Conservation (phyloP, 2,797 vertebrate genomes). For the Chaetodon trifasciatus region DNA sequence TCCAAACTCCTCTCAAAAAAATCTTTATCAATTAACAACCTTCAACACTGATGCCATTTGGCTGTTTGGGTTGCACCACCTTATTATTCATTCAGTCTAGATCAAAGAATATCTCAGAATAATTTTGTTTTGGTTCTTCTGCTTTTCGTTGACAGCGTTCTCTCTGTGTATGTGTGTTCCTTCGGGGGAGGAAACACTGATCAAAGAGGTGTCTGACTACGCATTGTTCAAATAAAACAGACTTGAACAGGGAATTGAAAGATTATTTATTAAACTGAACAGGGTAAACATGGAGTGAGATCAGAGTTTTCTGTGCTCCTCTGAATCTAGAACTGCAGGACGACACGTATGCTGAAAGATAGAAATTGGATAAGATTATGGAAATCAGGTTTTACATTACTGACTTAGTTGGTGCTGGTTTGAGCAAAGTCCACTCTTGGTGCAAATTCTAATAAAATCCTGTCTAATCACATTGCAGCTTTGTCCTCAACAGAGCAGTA, state of each 20-base stretch:
- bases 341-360: conserved; percentile 59
- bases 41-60: not conserved
- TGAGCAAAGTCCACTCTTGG: not conserved
- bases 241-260: conserved; percentile 41
- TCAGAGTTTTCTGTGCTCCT: conserved; percentile 5
- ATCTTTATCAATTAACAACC: conserved; percentile 16
- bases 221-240: conserved; percentile 55
- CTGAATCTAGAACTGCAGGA: conserved; percentile 58
- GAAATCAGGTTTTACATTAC: not conserved
- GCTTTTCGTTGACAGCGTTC: conserved; percentile 22
- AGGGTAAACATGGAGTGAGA: conserved; percentile 10
- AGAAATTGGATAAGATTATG: not conserved
- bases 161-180: conserved; percentile 7
- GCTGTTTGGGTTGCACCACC: conserved; percentile 25
- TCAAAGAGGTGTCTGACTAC: conserved; percentile 60
- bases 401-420: not conserved
- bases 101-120: conserved; percentile 69
- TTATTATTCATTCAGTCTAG: conserved; percentile 58
- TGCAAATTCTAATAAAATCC: not conserved
- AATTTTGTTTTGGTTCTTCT: conserved; percentile 53
- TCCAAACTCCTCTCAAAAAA: not conserved
- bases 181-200: conserved; percentile 10
- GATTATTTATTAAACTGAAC: conserved; percentile 62
- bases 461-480: conserved; percentile 10
- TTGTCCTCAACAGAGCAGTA: conserved; percentile 48